Conservation (phyloP, 2,113 vertebrate genomes). For the Felis chaus region DNA sequence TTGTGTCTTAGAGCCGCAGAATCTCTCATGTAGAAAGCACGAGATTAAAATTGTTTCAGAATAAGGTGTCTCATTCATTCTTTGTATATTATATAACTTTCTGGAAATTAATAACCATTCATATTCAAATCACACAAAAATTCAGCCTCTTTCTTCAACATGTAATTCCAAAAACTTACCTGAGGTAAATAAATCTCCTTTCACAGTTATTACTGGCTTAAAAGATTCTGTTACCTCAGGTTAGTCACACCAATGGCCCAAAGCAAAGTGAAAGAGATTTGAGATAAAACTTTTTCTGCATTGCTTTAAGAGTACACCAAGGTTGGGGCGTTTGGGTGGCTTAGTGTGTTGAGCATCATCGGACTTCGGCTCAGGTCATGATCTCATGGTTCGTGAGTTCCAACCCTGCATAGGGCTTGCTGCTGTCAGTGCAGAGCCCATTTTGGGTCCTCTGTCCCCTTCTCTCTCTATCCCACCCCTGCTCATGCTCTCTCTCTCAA, state of each 20-base stretch:
- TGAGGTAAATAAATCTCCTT: neutral
- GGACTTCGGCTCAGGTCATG: neutral
- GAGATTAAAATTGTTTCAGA: neutral
- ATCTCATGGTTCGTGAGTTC: neutral
- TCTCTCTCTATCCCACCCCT: too few species aligned
- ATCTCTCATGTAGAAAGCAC: neutral
- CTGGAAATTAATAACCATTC: neutral
- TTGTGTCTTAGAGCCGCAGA: neutral
- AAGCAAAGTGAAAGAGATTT: neutral
- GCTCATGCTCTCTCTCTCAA: too few species aligned
- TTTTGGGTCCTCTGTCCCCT: too few species aligned
- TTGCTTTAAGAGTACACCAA: neutral
- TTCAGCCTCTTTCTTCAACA: neutral
- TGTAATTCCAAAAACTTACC: neutral
- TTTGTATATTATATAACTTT: neutral
- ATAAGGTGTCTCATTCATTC: neutral
- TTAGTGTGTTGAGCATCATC: neutral
- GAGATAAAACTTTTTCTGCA: neutral
- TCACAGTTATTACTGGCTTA: neutral
- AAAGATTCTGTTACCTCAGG: neutral
- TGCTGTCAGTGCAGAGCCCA: too few species aligned
- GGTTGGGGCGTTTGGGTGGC: neutral
- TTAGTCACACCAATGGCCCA: neutral
- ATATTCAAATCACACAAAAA: neutral
- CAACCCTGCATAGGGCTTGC: neutral